Conservation (phyloP, 2,888 invertebrate genomes). For the Brachypterus glaber region DNA sequence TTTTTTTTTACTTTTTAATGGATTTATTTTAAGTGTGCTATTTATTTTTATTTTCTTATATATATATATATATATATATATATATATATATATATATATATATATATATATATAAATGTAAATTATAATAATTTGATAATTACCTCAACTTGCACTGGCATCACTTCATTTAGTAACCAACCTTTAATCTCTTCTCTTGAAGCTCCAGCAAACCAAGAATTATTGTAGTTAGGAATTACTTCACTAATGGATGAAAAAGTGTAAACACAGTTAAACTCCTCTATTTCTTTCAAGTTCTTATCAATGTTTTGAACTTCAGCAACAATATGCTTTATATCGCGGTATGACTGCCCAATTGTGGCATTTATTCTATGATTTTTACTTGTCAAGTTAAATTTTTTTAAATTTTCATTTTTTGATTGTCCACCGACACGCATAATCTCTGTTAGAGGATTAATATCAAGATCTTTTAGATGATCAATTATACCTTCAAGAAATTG, state of each 20-base stretch:
- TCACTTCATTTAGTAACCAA: no score
- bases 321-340: constrained; percentile 14
- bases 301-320: constrained; percentile 11
- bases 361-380: constrained; percentile 1
- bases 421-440: constrained; percentile 63
- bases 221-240: constrained; percentile 24
- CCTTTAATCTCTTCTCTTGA: constrained; percentile 17
- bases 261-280: constrained; percentile 35
- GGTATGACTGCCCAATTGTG: constrained; percentile 13
- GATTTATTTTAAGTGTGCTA: no score
- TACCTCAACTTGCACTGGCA: no score
- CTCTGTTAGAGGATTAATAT: constrained; percentile 46
- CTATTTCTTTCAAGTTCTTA: constrained; percentile 21
- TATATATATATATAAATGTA: no score
- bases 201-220: constrained; percentile 37
- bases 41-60: no score
- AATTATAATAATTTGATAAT: no score
- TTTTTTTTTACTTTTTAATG: no score
- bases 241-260: constrained; percentile 23
- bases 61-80: no score
- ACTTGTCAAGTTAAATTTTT: constrained; percentile 40
- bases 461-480: constrained; percentile 45
- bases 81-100: no score
- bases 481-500: constrained; percentile 69
- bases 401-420: constrained; percentile 50